These are phyloP conservation scores for Xylota sylvarum DNA, from an alignment of 2,888 invertebrate species.

Conservation along the genomic window DNA sequence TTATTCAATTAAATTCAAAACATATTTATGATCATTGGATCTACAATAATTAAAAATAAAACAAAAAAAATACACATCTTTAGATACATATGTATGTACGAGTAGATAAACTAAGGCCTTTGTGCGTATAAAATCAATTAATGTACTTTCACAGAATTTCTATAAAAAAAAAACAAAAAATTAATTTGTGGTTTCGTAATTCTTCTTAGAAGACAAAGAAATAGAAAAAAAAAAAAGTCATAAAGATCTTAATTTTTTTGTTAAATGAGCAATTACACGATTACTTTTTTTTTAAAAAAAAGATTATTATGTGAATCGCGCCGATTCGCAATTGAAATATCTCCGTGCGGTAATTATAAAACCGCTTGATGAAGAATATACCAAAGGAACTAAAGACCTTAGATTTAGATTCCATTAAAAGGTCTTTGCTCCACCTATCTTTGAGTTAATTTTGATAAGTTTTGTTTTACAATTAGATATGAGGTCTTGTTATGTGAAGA, in stretches of 20 bases:
- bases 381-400: background rate
- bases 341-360: constrained; percentile 30
- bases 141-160: constrained; percentile 54
- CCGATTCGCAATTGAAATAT: constrained; percentile 36
- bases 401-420: constrained; percentile 8
- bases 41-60: constrained; percentile 33
- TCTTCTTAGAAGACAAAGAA: constrained; percentile 30
- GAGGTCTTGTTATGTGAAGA: constrained; percentile 6
- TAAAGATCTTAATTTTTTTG: constrained; percentile 37
- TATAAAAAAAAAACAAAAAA: constrained; percentile 10
- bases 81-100: constrained; percentile 15
- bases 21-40: constrained; percentile 52
- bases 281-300: background rate
- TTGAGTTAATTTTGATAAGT: background rate
- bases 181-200: constrained; percentile 14
- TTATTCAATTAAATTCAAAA: constrained; percentile 61
- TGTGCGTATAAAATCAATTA: constrained; percentile 26
- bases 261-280: constrained; percentile 55
- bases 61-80: constrained; percentile 2
- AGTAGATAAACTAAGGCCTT: constrained; percentile 12
- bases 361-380: constrained; percentile 15
- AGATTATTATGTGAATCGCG: constrained; percentile 3
- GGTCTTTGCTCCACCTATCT: constrained; percentile 16
- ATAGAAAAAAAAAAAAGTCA: constrained; percentile 23
- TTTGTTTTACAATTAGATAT: background rate